Conservation (phyloP, 1,140 invertebrate genomes). For the Hestina assimilis region DNA sequence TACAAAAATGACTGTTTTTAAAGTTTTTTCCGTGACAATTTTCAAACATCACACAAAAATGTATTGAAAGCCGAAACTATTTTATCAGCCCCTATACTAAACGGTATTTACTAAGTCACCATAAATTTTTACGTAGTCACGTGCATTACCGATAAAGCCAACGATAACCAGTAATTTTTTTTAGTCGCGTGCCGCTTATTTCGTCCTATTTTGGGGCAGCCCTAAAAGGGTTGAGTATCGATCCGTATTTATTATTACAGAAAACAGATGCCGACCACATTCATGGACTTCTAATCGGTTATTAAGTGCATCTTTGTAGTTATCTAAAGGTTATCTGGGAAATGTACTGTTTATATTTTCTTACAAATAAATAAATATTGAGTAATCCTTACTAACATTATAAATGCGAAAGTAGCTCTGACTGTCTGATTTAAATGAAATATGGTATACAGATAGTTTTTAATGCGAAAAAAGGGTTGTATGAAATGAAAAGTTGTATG, state of each 20-base stretch:
- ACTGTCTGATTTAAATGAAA: neutral
- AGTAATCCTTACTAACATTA: no score
- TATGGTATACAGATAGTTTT: no score
- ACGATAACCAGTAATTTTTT: slow-evolving; percentile 20
- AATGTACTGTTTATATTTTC: neutral
- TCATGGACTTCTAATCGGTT: slow-evolving; percentile 50
- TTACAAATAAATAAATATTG: neutral
- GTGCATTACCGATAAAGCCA: slow-evolving; percentile 10
- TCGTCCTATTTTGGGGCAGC: slow-evolving; percentile 27
- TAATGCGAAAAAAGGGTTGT: no score
- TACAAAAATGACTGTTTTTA: no score
- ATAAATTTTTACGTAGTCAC: slow-evolving; percentile 1
- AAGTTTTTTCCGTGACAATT: no score
- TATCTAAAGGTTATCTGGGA: slow-evolving; percentile 18
- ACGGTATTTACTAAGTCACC: slow-evolving; percentile 1
- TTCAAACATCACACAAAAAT: no score
- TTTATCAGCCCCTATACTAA: neutral
- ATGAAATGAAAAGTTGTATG: no score
- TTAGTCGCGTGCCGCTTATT: slow-evolving; percentile 30
- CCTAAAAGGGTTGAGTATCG: slow-evolving; percentile 39
- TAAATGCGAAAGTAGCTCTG: neutral
- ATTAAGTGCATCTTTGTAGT: slow-evolving; percentile 26
- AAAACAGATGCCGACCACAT: slow-evolving; percentile 44
- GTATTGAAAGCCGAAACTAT: no score
- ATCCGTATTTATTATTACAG: slow-evolving; percentile 20